phyloP scores from a whole-genome alignment of 2,797 vertebrate species.

The Spinibarbus caldwelli region DNA sequence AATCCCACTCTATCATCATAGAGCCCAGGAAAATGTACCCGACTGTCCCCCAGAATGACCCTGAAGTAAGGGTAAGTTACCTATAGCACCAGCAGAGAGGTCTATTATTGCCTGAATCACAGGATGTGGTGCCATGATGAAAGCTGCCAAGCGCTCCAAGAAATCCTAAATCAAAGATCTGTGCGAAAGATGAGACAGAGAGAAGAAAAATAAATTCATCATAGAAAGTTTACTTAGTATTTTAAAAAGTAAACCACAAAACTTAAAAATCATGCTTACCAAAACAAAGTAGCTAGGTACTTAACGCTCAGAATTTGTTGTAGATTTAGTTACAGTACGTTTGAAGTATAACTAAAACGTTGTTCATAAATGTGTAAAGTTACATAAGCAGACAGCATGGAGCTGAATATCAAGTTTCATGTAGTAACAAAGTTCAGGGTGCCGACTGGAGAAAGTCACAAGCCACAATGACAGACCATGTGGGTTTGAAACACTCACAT shows the following conservation, averaged over 20 bases:
- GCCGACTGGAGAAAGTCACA: background rate
- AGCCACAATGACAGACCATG: background rate
- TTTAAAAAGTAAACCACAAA: background rate
- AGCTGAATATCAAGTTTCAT: background rate
- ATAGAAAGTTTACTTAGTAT: background rate
- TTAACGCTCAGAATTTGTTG: background rate
- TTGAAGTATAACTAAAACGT: background rate
- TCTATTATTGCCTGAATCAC: conserved; percentile 92
- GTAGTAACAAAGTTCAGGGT: background rate
- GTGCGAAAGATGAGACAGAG: background rate
- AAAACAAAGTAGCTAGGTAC: background rate
- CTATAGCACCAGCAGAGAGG: conserved; percentile 93
- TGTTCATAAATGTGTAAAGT: background rate
- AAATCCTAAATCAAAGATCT: conserved; percentile 10
- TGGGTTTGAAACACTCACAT: background rate
- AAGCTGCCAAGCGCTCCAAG: background rate
- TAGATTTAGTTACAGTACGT: background rate
- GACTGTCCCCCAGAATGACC: background rate
- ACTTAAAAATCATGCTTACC: background rate
- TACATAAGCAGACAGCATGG: conserved; percentile 7
- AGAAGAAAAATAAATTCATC: background rate
- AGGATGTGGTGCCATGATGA: conserved; percentile 86
- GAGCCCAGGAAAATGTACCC: background rate
- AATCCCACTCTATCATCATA: background rate
- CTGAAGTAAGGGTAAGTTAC: conserved; percentile 71